phyloP scores from a whole-genome alignment of 1,140 invertebrate genomes.

The Argopecten irradians region DNA sequence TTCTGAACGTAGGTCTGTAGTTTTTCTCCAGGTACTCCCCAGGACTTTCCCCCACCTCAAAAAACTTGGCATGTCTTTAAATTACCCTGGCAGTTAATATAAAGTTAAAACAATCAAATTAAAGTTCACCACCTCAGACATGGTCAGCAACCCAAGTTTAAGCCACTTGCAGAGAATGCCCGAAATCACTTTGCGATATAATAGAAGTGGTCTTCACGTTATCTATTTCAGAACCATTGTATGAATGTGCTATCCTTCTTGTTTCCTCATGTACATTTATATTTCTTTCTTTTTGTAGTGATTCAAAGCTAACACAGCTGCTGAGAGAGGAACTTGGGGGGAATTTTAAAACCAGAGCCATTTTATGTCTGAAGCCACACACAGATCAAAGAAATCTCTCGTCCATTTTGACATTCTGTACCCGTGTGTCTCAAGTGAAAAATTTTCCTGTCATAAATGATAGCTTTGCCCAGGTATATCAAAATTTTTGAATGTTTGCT shows the following conservation, averaged over 20 bases:
- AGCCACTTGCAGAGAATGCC: too few relatives aligned
- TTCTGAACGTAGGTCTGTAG: too few relatives aligned
- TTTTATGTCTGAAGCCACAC: constrained; percentile 70
- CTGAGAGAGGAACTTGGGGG: constrained; percentile 72
- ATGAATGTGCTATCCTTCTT: background rate
- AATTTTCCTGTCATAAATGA: constrained; percentile 75
- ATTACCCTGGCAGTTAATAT: too few relatives aligned
- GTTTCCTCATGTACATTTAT: background rate
- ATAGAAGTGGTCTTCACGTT: background rate
- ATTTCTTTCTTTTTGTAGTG: constrained; percentile 58
- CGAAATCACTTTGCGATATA: too few relatives aligned
- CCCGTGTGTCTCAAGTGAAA: constrained; percentile 68
- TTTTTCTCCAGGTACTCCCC: too few relatives aligned
- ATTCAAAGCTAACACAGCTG: constrained; percentile 70
- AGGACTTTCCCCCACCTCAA: too few relatives aligned
- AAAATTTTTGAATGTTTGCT: too few relatives aligned
- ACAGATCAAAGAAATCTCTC: constrained; percentile 55
- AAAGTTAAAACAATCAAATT: too few relatives aligned
- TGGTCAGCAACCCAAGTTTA: too few relatives aligned
- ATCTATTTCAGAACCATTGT: background rate
- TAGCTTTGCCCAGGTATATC: constrained; percentile 69
- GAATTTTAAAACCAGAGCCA: constrained; percentile 72
- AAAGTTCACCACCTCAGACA: too few relatives aligned
- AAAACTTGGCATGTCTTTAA: too few relatives aligned
- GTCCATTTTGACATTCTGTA: constrained; percentile 64